These are phyloP conservation scores for Gouania willdenowi DNA, from an alignment of 2,797 vertebrate genomes.

Conservation along the genomic window DNA sequence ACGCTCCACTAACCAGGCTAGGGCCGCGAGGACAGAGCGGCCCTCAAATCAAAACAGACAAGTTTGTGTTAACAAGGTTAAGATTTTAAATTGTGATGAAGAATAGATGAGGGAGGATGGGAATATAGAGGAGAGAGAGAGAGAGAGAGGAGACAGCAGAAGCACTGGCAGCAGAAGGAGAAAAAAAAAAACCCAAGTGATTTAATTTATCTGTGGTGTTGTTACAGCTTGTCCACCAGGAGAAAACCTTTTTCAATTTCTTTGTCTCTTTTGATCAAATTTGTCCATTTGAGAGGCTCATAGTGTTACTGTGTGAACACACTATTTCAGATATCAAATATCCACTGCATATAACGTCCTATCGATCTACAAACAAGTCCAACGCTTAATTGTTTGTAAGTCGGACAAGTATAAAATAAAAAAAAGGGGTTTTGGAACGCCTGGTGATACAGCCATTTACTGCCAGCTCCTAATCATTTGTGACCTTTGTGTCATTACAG, in stretches of 20 bases:
- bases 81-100: slow-evolving; percentile 42
- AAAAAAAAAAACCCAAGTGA: slow-evolving; percentile 53
- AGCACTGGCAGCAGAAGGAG: slow-evolving; percentile 48
- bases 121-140: neutral
- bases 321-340: too few relatives aligned
- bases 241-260: slow-evolving; percentile 65
- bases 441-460: too few relatives aligned
- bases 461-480: too few relatives aligned
- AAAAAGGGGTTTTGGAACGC: too few relatives aligned
- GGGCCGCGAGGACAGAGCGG: slow-evolving; percentile 56
- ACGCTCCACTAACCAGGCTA: slow-evolving; percentile 1
- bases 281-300: slow-evolving; percentile 58
- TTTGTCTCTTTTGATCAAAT: slow-evolving; percentile 68
- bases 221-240: slow-evolving; percentile 55
- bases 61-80: slow-evolving; percentile 68
- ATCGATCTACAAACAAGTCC: too few relatives aligned
- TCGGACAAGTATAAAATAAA: too few relatives aligned
- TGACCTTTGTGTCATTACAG: too few relatives aligned
- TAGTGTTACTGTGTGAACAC: slow-evolving; percentile 34
- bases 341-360: too few relatives aligned
- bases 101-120: slow-evolving; percentile 12
- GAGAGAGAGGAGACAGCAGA: slow-evolving; percentile 25
- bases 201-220: slow-evolving; percentile 69
- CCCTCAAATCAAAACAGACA: slow-evolving; percentile 65
- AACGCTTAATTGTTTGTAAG: too few relatives aligned